phyloP scores from a whole-genome alignment of 2,113 vertebrate genomes.

The Bufo bufo region DNA sequence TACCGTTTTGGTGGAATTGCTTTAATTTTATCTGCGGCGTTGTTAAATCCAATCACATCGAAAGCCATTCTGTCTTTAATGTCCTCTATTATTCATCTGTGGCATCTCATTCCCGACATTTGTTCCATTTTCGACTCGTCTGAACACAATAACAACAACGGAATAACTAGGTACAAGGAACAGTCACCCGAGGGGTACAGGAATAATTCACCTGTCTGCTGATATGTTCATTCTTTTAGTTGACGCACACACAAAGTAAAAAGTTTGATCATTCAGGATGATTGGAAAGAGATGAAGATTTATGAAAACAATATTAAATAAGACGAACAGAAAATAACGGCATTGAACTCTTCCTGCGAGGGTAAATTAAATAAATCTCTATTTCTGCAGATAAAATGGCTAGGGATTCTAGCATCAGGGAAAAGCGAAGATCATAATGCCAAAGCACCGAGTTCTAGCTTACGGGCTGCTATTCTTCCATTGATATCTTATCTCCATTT shows the following conservation, averaged over 20 bases:
- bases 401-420: not conserved
- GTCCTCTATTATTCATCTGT: slow-evolving; percentile 60
- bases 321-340: slow-evolving; percentile 60
- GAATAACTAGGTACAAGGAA: slow-evolving; percentile 61
- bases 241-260: slow-evolving; percentile 66
- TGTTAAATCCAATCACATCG: slow-evolving; percentile 52
- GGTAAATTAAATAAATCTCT: slow-evolving; percentile 49
- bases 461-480: not conserved
- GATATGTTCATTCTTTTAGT: slow-evolving; percentile 67
- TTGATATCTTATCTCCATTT: slow-evolving; percentile 31
- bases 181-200: slow-evolving; percentile 62
- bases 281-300: slow-evolving; percentile 66
- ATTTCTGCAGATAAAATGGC: not conserved
- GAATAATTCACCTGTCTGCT: slow-evolving; percentile 66
- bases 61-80: slow-evolving; percentile 55
- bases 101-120: slow-evolving; percentile 60
- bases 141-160: slow-evolving; percentile 59
- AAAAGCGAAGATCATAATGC: not conserved
- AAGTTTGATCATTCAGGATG: slow-evolving; percentile 61
- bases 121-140: slow-evolving; percentile 63
- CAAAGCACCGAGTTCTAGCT: not conserved
- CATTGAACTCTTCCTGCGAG: slow-evolving; percentile 30
- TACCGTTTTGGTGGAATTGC: slow-evolving; percentile 24
- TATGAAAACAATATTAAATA: slow-evolving; percentile 71
- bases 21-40: slow-evolving; percentile 41